These are phyloP conservation scores for Sebastes melanostomus DNA, from an alignment of 2,797 vertebrate species.

Conservation along the genomic window DNA sequence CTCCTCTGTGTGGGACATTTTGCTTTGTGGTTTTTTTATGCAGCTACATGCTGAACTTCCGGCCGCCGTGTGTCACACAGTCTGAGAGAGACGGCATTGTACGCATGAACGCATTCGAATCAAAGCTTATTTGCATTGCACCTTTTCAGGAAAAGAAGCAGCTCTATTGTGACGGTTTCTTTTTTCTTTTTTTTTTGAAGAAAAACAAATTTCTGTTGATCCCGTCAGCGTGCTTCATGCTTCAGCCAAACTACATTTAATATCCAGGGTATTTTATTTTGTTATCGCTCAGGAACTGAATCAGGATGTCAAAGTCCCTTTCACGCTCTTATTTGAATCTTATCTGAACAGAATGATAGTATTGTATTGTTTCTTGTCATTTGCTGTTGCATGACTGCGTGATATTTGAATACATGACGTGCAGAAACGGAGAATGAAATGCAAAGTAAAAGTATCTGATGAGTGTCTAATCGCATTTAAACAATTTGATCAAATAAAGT, in stretches of 20 bases:
- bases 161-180: background rate
- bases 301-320: too few species aligned
- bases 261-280: too few species aligned
- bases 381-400: background rate
- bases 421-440: background rate
- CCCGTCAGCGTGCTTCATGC: background rate
- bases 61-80: background rate
- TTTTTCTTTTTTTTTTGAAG: too few species aligned
- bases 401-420: background rate
- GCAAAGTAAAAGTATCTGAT: background rate
- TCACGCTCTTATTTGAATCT: background rate
- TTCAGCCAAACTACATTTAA: background rate
- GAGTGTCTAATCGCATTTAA: background rate
- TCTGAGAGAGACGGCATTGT: background rate
- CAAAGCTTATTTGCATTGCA: background rate
- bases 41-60: conserved; percentile 23
- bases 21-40: background rate
- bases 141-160: conserved; percentile 18
- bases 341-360: background rate
- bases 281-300: too few species aligned
- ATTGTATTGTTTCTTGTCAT: background rate
- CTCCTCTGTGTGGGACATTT: background rate
- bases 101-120: conserved; percentile 22
- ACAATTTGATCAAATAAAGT: background rate
- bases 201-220: background rate